These are phyloP conservation scores for Melanotus villosus DNA, from an alignment of 2,888 invertebrate genomes.

Conservation along the genomic window DNA sequence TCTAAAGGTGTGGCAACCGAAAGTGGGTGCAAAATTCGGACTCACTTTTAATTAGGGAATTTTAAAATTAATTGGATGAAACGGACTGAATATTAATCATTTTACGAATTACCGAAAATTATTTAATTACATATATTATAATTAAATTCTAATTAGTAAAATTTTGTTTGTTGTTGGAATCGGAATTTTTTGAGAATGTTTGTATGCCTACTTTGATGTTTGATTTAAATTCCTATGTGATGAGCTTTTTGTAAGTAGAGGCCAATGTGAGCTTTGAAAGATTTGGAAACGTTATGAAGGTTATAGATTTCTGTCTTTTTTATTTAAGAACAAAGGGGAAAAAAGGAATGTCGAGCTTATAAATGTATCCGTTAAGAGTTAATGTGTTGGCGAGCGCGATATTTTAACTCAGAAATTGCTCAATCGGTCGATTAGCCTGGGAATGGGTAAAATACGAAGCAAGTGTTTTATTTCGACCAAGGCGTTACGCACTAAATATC, in stretches of 20 bases:
- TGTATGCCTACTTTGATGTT: background rate
- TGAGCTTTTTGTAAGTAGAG: background rate
- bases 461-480: constrained; percentile 21
- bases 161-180: too few species aligned
- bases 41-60: constrained; percentile 13
- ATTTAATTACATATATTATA: constrained; percentile 19
- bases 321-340: constrained; percentile 21
- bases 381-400: too few species aligned
- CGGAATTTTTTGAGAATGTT: background rate
- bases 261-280: background rate
- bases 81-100: constrained; percentile 11
- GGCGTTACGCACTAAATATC: constrained; percentile 5
- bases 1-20: background rate
- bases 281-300: background rate
- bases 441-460: constrained; percentile 9
- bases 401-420: too few species aligned
- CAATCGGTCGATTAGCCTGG: too few species aligned
- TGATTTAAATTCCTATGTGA: background rate
- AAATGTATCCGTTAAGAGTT: too few species aligned
- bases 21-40: constrained; percentile 6
- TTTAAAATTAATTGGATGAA: constrained; percentile 17
- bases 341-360: too few species aligned
- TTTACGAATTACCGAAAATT: constrained; percentile 10
- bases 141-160: too few species aligned
- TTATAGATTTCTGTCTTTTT: constrained; percentile 13